Evolutionary conservation across 2,113 vertebrate genomes (phyloP).

Genomic region (Clarias macrocephalus): DNA sequence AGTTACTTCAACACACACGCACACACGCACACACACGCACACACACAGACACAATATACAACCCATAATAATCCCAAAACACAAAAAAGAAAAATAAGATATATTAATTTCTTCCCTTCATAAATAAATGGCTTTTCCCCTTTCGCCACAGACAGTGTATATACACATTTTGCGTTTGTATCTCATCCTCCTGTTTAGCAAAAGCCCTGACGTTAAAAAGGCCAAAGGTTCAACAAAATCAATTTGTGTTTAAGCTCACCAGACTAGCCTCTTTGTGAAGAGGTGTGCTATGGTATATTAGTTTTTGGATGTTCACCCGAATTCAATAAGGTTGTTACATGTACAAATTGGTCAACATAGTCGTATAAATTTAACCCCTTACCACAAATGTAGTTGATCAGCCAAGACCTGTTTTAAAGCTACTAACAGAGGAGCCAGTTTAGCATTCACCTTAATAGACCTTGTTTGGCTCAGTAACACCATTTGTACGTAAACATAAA

Average conservation of each 20-base stretch:
- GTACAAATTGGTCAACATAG: not conserved
- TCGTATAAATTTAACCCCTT: not conserved
- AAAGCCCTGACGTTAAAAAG: conserved; percentile 31
- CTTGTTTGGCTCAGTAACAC: conserved; percentile 26
- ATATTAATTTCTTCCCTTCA: conserved; percentile 81
- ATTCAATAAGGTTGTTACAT: not conserved
- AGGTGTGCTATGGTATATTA: not conserved
- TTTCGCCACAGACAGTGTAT: conserved; percentile 69
- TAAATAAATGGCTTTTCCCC: conserved; percentile 76
- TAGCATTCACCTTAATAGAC: not conserved
- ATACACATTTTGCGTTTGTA: conserved; percentile 60
- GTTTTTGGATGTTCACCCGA: not conserved
- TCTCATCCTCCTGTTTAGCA: conserved; percentile 18
- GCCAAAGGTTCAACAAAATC: conserved; percentile 19
- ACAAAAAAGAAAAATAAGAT: conserved; percentile 68
- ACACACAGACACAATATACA: conserved; percentile 45
- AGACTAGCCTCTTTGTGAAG: conserved; percentile 9
- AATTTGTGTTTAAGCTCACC: conserved; percentile 27
- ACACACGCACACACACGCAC: not conserved
- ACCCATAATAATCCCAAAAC: conserved; percentile 66
- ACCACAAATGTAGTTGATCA: conserved; percentile 10
- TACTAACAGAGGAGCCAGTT: not conserved
- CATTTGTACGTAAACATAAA: conserved; percentile 13
- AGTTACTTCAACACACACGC: conserved; percentile 68
- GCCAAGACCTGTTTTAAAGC: conserved; percentile 7